Conservation (phyloP, 2,113 vertebrate genomes). For the Oxyruncus cristatus region DNA sequence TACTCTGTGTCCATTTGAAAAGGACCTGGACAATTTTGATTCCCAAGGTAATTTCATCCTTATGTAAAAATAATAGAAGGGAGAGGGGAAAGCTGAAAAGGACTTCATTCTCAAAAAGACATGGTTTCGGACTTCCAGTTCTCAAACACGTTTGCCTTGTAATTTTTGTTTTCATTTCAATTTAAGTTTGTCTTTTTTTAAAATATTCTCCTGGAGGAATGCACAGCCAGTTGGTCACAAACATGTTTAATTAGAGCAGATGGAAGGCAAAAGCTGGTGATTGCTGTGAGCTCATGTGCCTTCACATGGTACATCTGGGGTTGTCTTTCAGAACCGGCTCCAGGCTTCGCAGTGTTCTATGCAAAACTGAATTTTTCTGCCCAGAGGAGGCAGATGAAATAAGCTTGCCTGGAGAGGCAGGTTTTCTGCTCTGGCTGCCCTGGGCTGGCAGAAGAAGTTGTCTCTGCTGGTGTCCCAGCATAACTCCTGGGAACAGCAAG, state of each 20-base stretch:
- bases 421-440: not conserved
- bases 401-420: not conserved
- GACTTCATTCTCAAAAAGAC: not conserved
- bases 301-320: not conserved
- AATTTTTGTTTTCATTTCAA: not conserved
- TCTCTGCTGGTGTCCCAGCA: not conserved
- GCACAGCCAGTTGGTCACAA: not conserved
- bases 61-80: not conserved
- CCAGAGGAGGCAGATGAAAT: not conserved
- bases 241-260: slow-evolving; percentile 10
- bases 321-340: not conserved
- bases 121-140: not conserved
- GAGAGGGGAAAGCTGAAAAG: not conserved
- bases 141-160: not conserved
- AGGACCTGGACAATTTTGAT: not conserved
- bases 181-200: not conserved
- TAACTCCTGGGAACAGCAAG: not conserved
- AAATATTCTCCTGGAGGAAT: not conserved
- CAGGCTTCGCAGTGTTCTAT: not conserved
- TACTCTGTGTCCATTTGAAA: not conserved
- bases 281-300: not conserved
- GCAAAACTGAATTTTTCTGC: not conserved
- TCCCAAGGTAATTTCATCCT: not conserved
- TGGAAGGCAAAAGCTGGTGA: slow-evolving; percentile 11
- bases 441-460: not conserved